Base-by-base conservation (phyloP, 1,140 invertebrate genomes). In the Colletes gigas region DNA sequence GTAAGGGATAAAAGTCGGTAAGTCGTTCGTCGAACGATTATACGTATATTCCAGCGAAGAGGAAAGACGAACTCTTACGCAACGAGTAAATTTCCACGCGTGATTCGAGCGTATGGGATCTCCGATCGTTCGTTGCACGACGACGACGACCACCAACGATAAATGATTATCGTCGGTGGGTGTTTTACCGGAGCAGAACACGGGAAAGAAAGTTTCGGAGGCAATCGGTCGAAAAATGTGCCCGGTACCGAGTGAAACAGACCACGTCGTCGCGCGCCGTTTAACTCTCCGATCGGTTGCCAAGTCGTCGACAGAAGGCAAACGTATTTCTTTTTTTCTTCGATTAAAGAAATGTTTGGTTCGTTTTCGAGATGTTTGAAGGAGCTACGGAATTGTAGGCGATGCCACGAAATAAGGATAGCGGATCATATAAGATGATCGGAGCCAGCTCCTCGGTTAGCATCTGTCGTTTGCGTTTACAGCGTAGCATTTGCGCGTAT, bases 381-480 rank as follows among this genome's bases (percentile, higher is more conserved):
- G 81, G 55, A 90, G 89, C 88, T 88, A 84, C 87, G 41, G 82
- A 82, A 83, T 82, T 68, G 77, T 83, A 83, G 82, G 69, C 73
- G 71, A 82, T 9, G 6, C 9, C 44, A 47, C 44, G 44, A 9
- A 47, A 4, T 47, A 47, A 47, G 44, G 8, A 47, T 5, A 4
- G 44, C 44, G 44, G 44, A 47, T 47, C 44, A 47, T 47, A n/a
- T n/a, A n/a, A n/a, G n/a, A n/a, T n/a, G 6, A 0, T 3, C 44
- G 3, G 44, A 47, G 47, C 65, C 44, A 71, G 59, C 7, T 66
- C 59, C 87, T 86, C 88, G 90, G 65, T 82, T 87, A 89, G 88
- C 91, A 91, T 91, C 90, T 92, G 90, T 91, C 90, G 90, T 86
- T 86, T 86, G 88, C 88, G 54, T 59, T 84, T 82, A 86, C 88